Evolutionary conservation across 1,140 invertebrate genomes (phyloP), one percentile per base, ranked within the genome.

Genomic region (Microplitis mediator): DNA sequence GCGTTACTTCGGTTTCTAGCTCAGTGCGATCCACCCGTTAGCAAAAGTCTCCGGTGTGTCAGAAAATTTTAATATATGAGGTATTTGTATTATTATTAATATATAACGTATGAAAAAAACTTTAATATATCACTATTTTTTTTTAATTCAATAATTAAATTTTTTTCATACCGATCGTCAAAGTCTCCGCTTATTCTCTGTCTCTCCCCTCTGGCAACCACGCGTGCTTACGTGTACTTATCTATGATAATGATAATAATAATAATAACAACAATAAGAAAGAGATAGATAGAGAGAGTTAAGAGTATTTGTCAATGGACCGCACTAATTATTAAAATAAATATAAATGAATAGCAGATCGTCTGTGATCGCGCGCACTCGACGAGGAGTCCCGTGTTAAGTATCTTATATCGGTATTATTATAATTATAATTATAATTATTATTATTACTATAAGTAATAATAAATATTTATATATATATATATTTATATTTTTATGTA

Each of bases 1-100:
- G 82, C 80, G 81, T 84, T 85, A 81, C 77, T 83, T 84, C 76
- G 75, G 75, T 84, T 68, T 71, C 64, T 71, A 69, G 73, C 78
- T 72, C 76, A 76, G 77, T 81, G 75, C 76, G 75, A 77, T 23
- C 65, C 45, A 56, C 58, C 58, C 36, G 23, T 63, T 62, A 70
- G 50, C 32, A 36, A 63, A 50, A 16, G 16, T 70, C 6, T 52
- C 4, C 45, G 11, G 45, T 64, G 23, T 23, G 23, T 23, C 23
- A 23, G 23, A 23, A 23, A 23, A 23, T 23, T 23, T 23, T 23
- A 23, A 23, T 23, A 23, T 23, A 23, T 23, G 23, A 23, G 23
- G 23, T 23, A 23, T 23, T 23, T 23, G 23, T 23, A 23, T 23
- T 23, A 23, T 23, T 23, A 23, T 23, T 23, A 23, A 23, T 2